Evolutionary conservation across 2,888 invertebrate species (phyloP), one percentile per base, ranked within the genome.

Genomic region (Eubasilissa splendida): DNA sequence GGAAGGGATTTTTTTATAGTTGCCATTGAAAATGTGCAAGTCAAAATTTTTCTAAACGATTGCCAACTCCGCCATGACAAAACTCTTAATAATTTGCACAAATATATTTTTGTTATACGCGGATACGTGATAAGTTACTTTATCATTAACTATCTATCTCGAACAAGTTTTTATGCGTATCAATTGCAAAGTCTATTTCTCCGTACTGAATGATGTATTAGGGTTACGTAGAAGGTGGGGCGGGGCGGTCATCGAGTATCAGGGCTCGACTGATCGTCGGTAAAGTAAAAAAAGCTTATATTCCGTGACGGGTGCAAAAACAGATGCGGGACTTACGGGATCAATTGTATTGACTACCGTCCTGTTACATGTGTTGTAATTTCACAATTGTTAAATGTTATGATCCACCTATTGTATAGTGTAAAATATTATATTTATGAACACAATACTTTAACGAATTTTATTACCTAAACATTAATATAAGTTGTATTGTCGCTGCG

Each of bases 381-480:
- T 14, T n/a, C 31, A 56, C 54, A 31, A 56, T 58, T 77, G 77
- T 77, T 65, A 54, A 14, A 31, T 77, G 31, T 77, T 77, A 66
- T 42, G 42, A 42, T 42, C 54, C 65, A 66, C 12, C 53, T 66
- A 53, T 22, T 65, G 56, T 77, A 66, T 77, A 65, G 56, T 77
- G 77, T 77, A 77, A 77, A 66, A 54, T 77, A 77, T 77, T 77
- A 77, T 77, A 77, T 66, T 22, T 77, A 66, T 66, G 54, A 66
- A 76, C 12, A 76, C 14, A 11, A 12, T 33, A 42, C 42, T 22
- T 52, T 31, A n/a, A 31, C 8, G 71, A 73, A 56, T 73, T 73
- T 73, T 73, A 73, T 73, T 73, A 56, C 70, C 42, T 42, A 42
- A 42, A 42, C 42, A 42, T 42, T 42, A 42, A 42, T 1, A 42